Evolutionary conservation across 2,113 vertebrate species (phyloP), one percentile per base, ranked within the genome.

Genomic region (Cettia cetti): DNA sequence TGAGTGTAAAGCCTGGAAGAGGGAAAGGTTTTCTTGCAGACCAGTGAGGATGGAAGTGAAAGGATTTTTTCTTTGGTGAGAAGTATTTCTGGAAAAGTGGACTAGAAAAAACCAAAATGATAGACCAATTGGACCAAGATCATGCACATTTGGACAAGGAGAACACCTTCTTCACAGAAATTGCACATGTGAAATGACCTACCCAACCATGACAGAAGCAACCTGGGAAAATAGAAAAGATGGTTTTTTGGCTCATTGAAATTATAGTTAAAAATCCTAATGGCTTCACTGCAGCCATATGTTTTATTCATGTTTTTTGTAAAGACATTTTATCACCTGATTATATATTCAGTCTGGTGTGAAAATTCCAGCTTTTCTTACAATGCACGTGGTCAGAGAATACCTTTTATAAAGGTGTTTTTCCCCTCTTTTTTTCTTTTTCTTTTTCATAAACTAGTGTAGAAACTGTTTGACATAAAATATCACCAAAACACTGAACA

Each of bases 121-220:
- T 15, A 26, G 21, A 60, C 12, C 4, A 28, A 14, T 12, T 60
- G n/a, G 80, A 15, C 11, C 6, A n/a, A 59, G 27, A 64, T 60
- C 11, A 7, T 37, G 6, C 24, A 37, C 19, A 56, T 40, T 19
- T 1, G 8, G n/a, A 31, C 7, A 8, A 57, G 26, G 12, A 75
- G 33, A 90, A 44, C 15, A 17, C 10, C 15, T 53, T 54, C 40
- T 61, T 13, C 53, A 53, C 7, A 40, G 35, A 57, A 89, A n/a
- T 6, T 37, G 13, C 22, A 61, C 0, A 0, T 50, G 17, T 54
- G 18, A 60, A 83, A 61, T 37, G 20, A 78, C 33, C 26, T 49
- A 42, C 6, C 11, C 27, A 30, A 26, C 15, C 22, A 5, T 35
- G 40, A 83, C 17, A 66, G 37, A 74, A 35, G 12, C 15, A 63